Percentiles rank a stretch among this genome's conserved stretches.
Conservation (phyloP, 2,797 vertebrate genomes). For the Lophura swinhoii region DNA sequence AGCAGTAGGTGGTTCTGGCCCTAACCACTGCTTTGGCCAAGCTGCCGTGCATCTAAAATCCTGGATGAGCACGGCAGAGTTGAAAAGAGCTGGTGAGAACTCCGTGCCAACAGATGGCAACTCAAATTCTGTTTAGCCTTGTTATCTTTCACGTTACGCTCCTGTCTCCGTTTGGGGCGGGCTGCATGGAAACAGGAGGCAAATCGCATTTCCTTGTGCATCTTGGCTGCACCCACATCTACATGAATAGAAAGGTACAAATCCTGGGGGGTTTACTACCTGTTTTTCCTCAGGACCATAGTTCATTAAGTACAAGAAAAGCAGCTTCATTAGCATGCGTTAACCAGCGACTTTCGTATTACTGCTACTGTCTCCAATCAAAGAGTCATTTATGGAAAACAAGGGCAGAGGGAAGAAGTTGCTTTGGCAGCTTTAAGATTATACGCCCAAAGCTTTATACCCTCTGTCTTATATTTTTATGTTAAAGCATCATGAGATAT, state of each 20-base stretch:
- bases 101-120: background rate
- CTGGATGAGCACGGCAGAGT: background rate
- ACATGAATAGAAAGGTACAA: background rate
- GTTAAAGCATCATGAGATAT: conserved; percentile 59
- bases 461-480: conserved; percentile 56
- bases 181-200: background rate
- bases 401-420: conserved; percentile 58
- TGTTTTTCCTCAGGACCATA: background rate
- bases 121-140: background rate
- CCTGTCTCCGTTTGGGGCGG: background rate
- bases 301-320: conserved; percentile 8
- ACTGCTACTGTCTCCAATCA: conserved; percentile 48
- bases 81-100: background rate
- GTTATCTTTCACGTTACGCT: background rate
- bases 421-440: conserved; percentile 55
- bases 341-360: conserved; percentile 26
- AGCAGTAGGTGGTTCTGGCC: background rate
- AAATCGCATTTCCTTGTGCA: fast-evolving
- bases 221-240: background rate
- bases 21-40: background rate
- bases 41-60: background rate
- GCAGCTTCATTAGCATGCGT: conserved; percentile 28
- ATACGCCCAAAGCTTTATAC: conserved; percentile 37
- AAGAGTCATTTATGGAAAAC: conserved; percentile 58
- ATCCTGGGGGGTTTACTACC: background rate